phyloP scores from a whole-genome alignment of 2,113 vertebrate genomes.

The Phalacrocorax brasilianus region DNA sequence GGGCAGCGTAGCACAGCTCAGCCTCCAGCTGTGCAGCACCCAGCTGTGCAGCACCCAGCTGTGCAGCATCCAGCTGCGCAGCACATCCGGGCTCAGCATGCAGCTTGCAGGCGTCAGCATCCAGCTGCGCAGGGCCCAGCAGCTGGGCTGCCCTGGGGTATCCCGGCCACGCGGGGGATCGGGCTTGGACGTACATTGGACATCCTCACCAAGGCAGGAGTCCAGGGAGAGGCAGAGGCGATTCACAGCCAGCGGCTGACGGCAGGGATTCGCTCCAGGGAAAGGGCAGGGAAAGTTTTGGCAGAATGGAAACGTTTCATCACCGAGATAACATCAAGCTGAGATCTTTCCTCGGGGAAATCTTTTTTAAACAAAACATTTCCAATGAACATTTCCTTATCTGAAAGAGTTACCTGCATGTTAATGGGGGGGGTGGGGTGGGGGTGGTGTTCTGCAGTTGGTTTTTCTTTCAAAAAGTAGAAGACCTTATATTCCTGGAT shows the following conservation, averaged over 20 bases:
- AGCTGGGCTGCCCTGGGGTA: rapidly evolving
- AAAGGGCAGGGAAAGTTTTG: not conserved
- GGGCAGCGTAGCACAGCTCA: too few species aligned
- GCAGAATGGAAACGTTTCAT: not conserved
- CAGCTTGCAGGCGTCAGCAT: not conserved
- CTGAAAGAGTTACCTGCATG: not conserved
- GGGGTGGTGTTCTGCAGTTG: not conserved
- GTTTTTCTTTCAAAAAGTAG: not conserved
- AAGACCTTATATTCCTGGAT: not conserved
- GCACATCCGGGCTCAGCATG: too few species aligned
- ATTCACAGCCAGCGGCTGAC: not conserved
- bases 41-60: not conserved
- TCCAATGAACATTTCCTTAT: not conserved
- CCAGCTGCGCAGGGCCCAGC: not conserved
- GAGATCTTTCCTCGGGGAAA: not conserved
- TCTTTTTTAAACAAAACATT: not conserved
- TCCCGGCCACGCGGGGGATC: rapidly evolving
- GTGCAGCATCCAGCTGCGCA: not conserved
- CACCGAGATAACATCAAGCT: not conserved
- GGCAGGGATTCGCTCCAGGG: not conserved
- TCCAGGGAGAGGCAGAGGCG: not conserved
- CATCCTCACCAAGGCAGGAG: not conserved
- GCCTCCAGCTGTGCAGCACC: not conserved
- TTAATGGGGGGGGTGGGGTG: not conserved
- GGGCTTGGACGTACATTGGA: rapidly evolving